Base-by-base conservation (phyloP, 30 jellyfish, hydroid and myxozoan genomes). In the Rhopilema esculentum region DNA sequence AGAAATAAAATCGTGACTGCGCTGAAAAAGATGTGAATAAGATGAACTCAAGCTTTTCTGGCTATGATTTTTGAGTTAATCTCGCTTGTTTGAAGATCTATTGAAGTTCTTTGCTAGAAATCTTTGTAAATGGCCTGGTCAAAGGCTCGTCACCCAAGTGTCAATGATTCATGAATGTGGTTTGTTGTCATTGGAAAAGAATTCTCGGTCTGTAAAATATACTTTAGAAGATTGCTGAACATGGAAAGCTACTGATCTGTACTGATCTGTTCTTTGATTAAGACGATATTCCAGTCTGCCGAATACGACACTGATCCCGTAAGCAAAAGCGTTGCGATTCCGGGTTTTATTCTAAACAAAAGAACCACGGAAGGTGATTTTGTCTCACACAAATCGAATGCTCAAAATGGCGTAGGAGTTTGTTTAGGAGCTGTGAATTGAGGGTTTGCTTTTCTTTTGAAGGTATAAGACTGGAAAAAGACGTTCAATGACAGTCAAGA, bases 331-430 rank as follows among this genome's bases (percentile, higher is more conserved):
- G 57, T 63, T 63, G 23, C 40, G 16, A 31, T 48, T 73, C 84
- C 84, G 84, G 20, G 29, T n/a, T 31, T 73, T 73, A 73, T 20
- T 48, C 24, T 16, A 31, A 73, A 16, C 40, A 22, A 53, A 24
- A 16, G 31, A 33, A 73, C 82, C 82, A 65, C 89, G 90, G 90
- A 81, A 81, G 90, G 90, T 52, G 83, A 48, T 67, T 73, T 73
- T 66, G 84, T 73, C 52, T 31, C 69, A 69, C 80, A 61, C 71
- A 79, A 25, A 16, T 7, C 19, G 75, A 66, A 31, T 66, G 73
- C 49, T 21, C 61, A 81, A 66, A 27, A 81, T 81, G 90, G 90
- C 90, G 83, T 62, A 8, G 72, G 30, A 30, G 52, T 27, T 40
- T 62, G 53, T 61, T 24, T 15, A 61, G 78, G 64, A 69, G 77